phyloP scores from a whole-genome alignment of 2,888 invertebrate genomes.

The Mylabris sibirica region DNA sequence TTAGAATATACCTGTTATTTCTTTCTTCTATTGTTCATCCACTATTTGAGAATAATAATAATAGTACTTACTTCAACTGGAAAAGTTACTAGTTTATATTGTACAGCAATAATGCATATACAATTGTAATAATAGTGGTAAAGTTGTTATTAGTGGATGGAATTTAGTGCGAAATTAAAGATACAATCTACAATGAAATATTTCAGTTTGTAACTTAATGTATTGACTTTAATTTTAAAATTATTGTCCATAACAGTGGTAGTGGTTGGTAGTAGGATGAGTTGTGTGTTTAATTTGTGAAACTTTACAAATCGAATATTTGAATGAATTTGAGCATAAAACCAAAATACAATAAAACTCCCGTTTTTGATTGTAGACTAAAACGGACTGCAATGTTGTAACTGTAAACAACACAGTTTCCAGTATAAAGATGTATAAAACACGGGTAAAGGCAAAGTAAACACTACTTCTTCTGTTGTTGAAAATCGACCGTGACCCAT shows the following conservation, averaged over 20 bases:
- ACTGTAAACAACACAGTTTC: no score
- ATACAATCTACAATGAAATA: background rate
- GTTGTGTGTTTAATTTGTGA: background rate
- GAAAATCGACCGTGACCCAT: no score
- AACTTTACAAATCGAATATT: background rate
- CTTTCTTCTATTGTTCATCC: background rate
- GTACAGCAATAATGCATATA: background rate
- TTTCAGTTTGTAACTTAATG: background rate
- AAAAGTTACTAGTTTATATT: background rate
- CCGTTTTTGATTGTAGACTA: background rate
- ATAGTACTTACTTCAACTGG: background rate
- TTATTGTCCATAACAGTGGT: background rate
- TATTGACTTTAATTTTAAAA: background rate
- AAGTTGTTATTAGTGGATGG: background rate
- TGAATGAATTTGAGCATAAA: background rate
- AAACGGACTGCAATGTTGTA: no score
- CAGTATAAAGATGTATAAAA: no score
- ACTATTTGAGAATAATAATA: background rate
- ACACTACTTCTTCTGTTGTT: no score
- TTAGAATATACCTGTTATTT: background rate
- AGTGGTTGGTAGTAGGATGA: no score
- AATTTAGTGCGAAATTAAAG: constrained; percentile 1
- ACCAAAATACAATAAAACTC: background rate
- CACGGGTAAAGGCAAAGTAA: no score
- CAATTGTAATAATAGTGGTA: background rate